Evolutionary conservation across 2,888 invertebrate species (phyloP).

Genomic region (Argyra leucocephala): DNA sequence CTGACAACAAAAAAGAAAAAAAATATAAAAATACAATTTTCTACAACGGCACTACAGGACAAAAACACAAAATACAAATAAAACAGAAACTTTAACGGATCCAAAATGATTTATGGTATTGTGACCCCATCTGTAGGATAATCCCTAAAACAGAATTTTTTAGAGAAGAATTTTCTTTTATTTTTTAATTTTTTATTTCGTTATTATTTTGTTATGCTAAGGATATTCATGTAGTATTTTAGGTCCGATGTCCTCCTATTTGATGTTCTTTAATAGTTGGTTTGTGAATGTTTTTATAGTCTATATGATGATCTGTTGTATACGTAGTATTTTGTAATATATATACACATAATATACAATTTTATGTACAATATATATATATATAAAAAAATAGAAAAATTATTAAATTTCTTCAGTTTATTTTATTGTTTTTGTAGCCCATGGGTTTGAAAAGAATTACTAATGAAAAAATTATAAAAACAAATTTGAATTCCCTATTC

Average conservation of each 20-base stretch:
- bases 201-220: neutral
- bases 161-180: neutral
- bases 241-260: neutral
- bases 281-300: neutral
- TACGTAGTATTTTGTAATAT: neutral
- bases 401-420: neutral
- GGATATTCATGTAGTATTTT: neutral
- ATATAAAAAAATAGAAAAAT: neutral
- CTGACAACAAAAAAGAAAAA: neutral
- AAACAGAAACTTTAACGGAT: neutral
- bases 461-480: neutral
- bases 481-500: too few relatives aligned
- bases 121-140: neutral
- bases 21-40: neutral
- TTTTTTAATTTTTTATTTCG: too few relatives aligned
- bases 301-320: neutral
- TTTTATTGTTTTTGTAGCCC: neutral
- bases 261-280: neutral
- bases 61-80: neutral
- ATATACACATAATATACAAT: too few relatives aligned
- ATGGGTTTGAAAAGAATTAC: neutral
- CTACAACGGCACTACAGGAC: neutral
- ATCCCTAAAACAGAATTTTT: neutral
- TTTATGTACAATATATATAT: too few relatives aligned
- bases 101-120: neutral